phyloP scores from a whole-genome alignment of 2,888 invertebrate genomes.

The Drosophila prolongata region DNA sequence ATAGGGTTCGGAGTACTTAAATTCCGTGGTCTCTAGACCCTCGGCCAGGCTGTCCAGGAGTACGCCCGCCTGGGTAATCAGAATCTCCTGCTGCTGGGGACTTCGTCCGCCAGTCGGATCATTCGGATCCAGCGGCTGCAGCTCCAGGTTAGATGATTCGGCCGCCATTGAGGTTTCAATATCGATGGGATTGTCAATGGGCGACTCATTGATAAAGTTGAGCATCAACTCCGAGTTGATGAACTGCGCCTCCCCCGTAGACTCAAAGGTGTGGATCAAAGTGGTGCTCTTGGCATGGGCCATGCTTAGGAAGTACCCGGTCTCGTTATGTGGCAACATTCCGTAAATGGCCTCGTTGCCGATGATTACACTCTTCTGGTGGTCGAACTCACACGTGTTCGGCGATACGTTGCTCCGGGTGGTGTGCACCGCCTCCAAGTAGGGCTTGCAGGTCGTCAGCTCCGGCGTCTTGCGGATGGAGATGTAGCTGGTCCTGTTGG shows the following conservation, averaged over 20 bases:
- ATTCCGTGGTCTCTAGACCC: slow-evolving; percentile 82
- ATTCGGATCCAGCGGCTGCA: slow-evolving; percentile 77
- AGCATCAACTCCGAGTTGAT: slow-evolving; percentile 83
- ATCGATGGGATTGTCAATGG: slow-evolving; percentile 83
- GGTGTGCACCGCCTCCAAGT: slow-evolving; percentile 83
- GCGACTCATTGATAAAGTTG: slow-evolving; percentile 82
- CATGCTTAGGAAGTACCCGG: slow-evolving; percentile 82
- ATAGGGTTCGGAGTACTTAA: slow-evolving; percentile 84
- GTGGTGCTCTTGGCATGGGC: slow-evolving; percentile 84
- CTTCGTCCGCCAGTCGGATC: slow-evolving; percentile 84
- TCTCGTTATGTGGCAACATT: slow-evolving; percentile 81
- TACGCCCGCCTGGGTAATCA: slow-evolving; percentile 77
- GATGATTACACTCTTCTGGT: slow-evolving; percentile 84
- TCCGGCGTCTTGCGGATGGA: slow-evolving; percentile 84
- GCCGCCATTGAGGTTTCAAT: slow-evolving; percentile 83
- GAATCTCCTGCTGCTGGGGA: slow-evolving; percentile 82
- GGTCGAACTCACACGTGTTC: slow-evolving; percentile 84
- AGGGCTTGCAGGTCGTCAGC: slow-evolving; percentile 82
- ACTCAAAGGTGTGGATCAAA: slow-evolving; percentile 84
- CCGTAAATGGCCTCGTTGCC: slow-evolving; percentile 84
- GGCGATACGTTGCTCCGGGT: slow-evolving; percentile 84
- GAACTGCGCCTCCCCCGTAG: slow-evolving; percentile 84
- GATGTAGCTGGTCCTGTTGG: slow-evolving; percentile 83
- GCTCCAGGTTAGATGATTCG: slow-evolving; percentile 75
- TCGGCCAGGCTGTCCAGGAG: slow-evolving; percentile 83